Conservation (phyloP, 1,140 invertebrate genomes). For the Bombus confusus region DNA sequence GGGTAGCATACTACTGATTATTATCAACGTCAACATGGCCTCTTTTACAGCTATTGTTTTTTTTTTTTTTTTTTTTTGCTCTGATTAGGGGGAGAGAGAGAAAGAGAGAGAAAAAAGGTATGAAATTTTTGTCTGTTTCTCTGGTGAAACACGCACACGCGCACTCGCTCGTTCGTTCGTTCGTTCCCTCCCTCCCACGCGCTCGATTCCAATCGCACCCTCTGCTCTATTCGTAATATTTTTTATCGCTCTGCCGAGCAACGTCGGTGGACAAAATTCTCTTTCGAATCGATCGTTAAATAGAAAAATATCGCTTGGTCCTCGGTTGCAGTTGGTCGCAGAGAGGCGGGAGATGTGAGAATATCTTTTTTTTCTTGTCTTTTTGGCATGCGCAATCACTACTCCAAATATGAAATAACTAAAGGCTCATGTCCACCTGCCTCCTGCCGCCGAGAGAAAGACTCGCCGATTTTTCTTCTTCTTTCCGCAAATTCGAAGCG, state of each 20-base stretch:
- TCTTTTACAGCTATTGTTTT: conserved; percentile 52
- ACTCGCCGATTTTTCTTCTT: conserved; percentile 17
- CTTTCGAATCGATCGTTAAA: conserved; percentile 75
- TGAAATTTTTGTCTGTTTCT: conserved; percentile 51
- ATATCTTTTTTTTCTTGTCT: conserved; percentile 76
- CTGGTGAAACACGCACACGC: conserved; percentile 57
- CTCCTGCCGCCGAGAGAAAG: conserved; percentile 74
- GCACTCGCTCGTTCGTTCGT: conserved; percentile 55
- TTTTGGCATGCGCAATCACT: conserved; percentile 82
- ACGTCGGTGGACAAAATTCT: conserved; percentile 70
- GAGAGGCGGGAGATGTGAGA: conserved; percentile 83
- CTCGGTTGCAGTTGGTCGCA: conserved; percentile 80
- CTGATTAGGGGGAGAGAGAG: conserved; percentile 36
- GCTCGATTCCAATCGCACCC: conserved; percentile 62
- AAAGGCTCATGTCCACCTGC: conserved; percentile 81
- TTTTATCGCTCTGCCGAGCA: conserved; percentile 54
- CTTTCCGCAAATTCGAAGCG: background rate
- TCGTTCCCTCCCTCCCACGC: conserved; percentile 58
- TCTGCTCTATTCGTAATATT: conserved; percentile 53
- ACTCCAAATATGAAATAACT: conserved; percentile 82
- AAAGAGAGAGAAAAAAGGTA: conserved; percentile 22
- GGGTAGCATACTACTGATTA: conserved; percentile 68
- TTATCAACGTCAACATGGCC: conserved; percentile 60
- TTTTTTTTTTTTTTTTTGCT: conserved; percentile 23
- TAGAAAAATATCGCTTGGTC: conserved; percentile 75